phyloP scores from a whole-genome alignment of 2,797 vertebrate genomes.

The Notamacropus eugenii region DNA sequence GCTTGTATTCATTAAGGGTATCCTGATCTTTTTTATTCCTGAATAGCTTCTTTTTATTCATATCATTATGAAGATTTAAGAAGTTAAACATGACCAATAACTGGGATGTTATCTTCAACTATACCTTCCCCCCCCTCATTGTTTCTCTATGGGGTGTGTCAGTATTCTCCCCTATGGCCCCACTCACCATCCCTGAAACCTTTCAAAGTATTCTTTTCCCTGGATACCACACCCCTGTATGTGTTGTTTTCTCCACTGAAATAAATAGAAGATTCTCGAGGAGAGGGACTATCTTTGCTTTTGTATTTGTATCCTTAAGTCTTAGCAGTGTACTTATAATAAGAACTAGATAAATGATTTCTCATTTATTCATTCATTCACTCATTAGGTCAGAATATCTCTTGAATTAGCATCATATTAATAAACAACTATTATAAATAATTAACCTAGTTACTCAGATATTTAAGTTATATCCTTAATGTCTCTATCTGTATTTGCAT shows the following conservation, averaged over 20 bases:
- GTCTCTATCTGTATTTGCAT: slow-evolving; percentile 1
- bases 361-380: neutral
- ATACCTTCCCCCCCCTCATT: neutral
- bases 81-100: slow-evolving; percentile 5
- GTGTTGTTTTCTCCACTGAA: neutral
- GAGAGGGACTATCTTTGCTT: neutral
- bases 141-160: neutral
- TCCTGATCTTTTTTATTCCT: neutral
- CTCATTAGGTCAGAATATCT: slow-evolving; percentile 9
- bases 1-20: neutral
- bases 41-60: neutral
- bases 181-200: neutral
- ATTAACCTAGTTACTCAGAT: neutral
- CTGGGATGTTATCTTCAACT: slow-evolving; percentile 9
- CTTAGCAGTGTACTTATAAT: neutral
- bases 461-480: slow-evolving; percentile 10
- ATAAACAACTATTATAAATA: neutral
- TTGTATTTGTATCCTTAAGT: neutral
- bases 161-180: neutral
- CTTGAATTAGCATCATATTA: slow-evolving; percentile 9
- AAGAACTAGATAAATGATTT: neutral
- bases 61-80: slow-evolving; percentile 31
- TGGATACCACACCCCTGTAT: neutral
- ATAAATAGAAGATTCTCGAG: neutral
- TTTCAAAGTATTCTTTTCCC: neutral